Evolutionary conservation across 1,140 invertebrate genomes (phyloP).

Genomic region (Neodiprion fabricii): DNA sequence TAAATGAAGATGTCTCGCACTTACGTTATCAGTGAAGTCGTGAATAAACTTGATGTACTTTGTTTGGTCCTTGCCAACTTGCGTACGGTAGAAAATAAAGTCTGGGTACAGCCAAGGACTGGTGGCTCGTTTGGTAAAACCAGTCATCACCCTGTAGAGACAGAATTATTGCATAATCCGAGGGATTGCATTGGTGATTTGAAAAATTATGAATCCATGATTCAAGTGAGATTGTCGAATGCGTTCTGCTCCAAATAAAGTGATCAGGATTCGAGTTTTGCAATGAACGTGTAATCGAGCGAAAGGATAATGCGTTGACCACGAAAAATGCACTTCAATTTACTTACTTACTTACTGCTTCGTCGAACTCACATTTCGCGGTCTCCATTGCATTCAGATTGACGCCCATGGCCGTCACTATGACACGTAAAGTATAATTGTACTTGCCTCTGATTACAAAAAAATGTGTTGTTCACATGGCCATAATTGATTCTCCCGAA

Average conservation of each 20-base stretch:
- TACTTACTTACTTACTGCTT: not conserved
- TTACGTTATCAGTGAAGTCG: not conserved
- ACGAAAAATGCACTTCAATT: not conserved
- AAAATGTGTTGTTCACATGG: not conserved
- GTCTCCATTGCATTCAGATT: constrained; percentile 21
- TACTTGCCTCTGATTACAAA: not conserved
- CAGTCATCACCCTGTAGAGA: too few relatives aligned
- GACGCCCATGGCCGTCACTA: constrained; percentile 28
- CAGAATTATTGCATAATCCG: too few relatives aligned
- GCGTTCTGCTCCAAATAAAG: too few relatives aligned
- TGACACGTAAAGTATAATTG: not conserved
- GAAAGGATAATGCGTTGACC: too few relatives aligned
- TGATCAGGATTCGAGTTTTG: too few relatives aligned
- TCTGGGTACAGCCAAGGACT: not conserved
- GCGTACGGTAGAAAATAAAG: not conserved
- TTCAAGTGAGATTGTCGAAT: too few relatives aligned
- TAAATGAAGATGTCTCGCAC: not conserved
- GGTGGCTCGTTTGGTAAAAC: not conserved
- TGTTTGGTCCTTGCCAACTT: not conserved
- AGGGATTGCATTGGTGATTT: too few relatives aligned
- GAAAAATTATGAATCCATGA: too few relatives aligned
- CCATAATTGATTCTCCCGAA: not conserved
- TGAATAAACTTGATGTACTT: not conserved
- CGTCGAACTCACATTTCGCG: not conserved
- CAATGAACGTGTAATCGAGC: too few relatives aligned